These are phyloP conservation scores for Pristionchus arcanus DNA, from an alignment of 2,888 invertebrate species.

Conservation along the genomic window DNA sequence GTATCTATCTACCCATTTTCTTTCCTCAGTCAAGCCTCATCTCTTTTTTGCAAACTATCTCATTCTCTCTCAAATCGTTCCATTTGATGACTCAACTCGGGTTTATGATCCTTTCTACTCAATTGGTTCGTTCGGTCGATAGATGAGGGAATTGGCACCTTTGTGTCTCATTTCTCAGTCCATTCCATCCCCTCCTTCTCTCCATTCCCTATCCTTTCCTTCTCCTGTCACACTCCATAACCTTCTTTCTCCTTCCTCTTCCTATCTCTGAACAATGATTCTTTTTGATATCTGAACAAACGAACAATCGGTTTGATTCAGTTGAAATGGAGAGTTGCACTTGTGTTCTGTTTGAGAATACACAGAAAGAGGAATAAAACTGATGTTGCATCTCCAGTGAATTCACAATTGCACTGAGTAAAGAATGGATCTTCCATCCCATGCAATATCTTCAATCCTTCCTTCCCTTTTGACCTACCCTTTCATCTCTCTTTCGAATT, in stretches of 20 bases:
- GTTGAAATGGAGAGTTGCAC: constrained; percentile 7
- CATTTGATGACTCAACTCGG: neutral
- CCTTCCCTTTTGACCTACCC: neutral
- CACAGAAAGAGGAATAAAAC: constrained; percentile 17
- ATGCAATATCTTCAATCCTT: neutral
- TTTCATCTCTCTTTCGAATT: neutral
- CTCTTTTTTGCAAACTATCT: neutral
- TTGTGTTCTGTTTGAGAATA: neutral
- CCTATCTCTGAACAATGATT: neutral
- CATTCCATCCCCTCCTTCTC: neutral
- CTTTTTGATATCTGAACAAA: constrained; percentile 3
- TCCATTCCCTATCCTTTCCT: constrained; percentile 7
- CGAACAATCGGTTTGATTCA: neutral
- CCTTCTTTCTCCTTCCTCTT: constrained; percentile 1
- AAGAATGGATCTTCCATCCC: neutral
- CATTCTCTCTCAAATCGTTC: neutral
- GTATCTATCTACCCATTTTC: neutral
- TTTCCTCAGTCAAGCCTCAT: constrained; percentile 10
- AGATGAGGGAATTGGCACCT: constrained; percentile 31
- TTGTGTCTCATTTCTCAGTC: neutral
- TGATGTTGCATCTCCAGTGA: neutral
- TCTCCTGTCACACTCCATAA: constrained; percentile 27
- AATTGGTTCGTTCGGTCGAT: neutral
- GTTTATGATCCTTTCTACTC: neutral
- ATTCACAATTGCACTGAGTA: neutral